A percentile compares a stretch with the other conserved stretches of the same genome.
phyloP scores from a whole-genome alignment of 2,797 vertebrate species.

The Pseudochirops corinnae region DNA sequence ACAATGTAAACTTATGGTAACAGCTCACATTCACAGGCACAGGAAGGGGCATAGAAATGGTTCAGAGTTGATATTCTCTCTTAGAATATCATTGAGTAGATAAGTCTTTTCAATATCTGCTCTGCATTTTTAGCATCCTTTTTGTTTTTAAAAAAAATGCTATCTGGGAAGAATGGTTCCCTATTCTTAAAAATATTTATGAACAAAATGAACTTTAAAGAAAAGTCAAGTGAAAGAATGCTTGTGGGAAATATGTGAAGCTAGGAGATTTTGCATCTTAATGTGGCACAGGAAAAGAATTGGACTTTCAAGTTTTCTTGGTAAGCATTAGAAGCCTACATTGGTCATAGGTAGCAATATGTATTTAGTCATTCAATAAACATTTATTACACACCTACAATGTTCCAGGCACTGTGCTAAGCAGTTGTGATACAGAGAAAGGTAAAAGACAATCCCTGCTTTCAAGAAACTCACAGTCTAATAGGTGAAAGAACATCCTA shows the following conservation, averaged over 20 bases:
- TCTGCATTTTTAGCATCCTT: background rate
- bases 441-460: background rate
- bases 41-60: background rate
- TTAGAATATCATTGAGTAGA: constrained; percentile 16
- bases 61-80: background rate
- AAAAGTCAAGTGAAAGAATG: constrained; percentile 17
- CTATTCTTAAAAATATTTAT: constrained; percentile 40
- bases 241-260: background rate
- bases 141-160: background rate
- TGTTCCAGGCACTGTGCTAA: background rate
- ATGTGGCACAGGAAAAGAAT: constrained; percentile 40
- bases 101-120: background rate
- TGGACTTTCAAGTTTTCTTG: constrained; percentile 14
- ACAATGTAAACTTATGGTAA: background rate
- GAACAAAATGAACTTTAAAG: constrained; percentile 28
- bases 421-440: background rate
- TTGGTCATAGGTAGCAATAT: background rate
- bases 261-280: constrained; percentile 1
- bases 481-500: background rate
- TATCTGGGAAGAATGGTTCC: constrained; percentile 6
- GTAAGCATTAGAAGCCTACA: background rate
- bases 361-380: background rate
- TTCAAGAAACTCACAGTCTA: background rate
- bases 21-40: background rate
- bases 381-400: background rate